Conservation (phyloP, 2,888 invertebrate genomes). For the Atrina japonica region DNA sequence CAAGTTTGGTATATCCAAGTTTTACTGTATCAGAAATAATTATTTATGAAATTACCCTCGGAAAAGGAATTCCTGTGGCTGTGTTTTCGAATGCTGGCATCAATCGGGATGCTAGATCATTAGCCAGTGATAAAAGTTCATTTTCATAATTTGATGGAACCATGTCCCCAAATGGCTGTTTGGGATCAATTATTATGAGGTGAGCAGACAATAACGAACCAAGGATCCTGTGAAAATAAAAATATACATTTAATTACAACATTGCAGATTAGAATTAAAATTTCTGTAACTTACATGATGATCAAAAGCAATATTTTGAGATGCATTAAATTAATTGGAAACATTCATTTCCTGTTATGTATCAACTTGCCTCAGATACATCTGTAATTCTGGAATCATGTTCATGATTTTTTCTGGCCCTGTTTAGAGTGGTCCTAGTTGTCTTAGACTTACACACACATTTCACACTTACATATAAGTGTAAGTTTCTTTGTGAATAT, state of each 20-base stretch:
- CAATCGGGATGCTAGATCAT: constrained; percentile 84
- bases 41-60: constrained; percentile 80
- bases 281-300: neutral
- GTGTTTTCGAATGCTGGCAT: constrained; percentile 85
- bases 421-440: no score
- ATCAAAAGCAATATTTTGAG: neutral
- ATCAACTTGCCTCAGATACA: no score
- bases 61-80: constrained; percentile 84
- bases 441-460: no score
- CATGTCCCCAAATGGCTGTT: constrained; percentile 83
- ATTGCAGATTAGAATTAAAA: no score
- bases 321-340: neutral
- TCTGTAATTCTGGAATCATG: no score
- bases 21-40: no score
- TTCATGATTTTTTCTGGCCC: no score
- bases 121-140: constrained; percentile 84
- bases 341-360: no score
- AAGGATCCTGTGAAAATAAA: constrained; percentile 82
- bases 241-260: no score
- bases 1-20: no score
- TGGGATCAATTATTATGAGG: constrained; percentile 83
- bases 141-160: constrained; percentile 83
- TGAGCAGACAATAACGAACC: constrained; percentile 85
- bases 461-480: no score
- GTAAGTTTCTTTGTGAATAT: no score